A percentile compares a stretch with the other conserved stretches of the same genome.
These are phyloP conservation scores for Aplidium turbinatum DNA, from an alignment of 23 tunicate genomes.

Conservation along the genomic window DNA sequence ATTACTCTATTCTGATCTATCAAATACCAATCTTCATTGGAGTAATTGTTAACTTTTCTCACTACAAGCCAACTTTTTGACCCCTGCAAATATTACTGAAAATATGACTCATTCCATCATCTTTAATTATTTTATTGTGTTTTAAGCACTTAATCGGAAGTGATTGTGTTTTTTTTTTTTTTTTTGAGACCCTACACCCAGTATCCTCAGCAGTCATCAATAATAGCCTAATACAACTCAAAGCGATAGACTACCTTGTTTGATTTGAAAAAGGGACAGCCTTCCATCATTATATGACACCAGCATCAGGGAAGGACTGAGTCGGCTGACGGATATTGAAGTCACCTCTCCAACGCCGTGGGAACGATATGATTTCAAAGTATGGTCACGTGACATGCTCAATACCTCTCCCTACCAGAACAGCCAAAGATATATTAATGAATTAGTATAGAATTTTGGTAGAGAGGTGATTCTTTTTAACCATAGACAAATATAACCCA, in stretches of 20 bases:
- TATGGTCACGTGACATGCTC: constrained; percentile 46
- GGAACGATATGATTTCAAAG: constrained; percentile 22
- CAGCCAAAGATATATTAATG: no score
- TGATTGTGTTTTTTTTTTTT: constrained; percentile 4
- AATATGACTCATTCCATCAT: no score
- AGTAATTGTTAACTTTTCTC: no score
- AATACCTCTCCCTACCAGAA: constrained; percentile 44
- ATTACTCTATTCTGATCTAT: no score
- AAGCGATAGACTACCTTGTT: constrained; percentile 28
- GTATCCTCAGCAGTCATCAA: neutral
- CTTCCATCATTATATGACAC: constrained; percentile 59
- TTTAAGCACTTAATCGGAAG: no score
- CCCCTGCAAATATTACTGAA: no score
- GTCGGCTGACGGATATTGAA: constrained; percentile 36
- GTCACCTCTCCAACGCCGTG: constrained; percentile 40
- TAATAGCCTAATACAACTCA: neutral
- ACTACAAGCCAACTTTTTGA: no score
- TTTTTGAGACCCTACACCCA: neutral
- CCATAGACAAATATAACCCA: no score
- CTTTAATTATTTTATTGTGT: no score
- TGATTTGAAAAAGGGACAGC: constrained; percentile 36
- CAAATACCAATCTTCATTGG: no score
- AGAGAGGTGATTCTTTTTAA: no score
- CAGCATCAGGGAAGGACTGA: constrained; percentile 50
- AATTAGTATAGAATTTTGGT: no score